These are phyloP conservation scores for roundworm (Caenorhabditis elegans) DNA, from an alignment of 1,140 invertebrate species.

Conservation along the genomic window DNA sequence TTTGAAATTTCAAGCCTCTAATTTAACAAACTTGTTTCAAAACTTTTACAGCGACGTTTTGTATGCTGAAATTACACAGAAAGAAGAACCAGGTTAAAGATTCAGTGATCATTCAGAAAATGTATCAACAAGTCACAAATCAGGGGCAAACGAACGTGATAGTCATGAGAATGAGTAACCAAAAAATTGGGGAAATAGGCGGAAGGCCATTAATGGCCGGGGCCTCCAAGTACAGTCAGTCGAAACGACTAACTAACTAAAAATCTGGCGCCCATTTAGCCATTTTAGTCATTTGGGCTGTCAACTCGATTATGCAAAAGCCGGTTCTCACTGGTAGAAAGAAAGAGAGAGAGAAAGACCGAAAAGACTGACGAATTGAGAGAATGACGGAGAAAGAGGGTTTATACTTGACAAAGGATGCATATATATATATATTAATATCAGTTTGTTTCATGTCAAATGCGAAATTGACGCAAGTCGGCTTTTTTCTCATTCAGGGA, in stretches of 20 bases:
- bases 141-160: background rate
- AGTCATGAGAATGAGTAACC: background rate
- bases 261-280: conserved; percentile 23
- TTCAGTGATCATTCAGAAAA: no score
- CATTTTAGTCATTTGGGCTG: conserved; percentile 27
- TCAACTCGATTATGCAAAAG: conserved; percentile 29
- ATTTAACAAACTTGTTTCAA: no score
- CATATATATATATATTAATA: conserved; percentile 7
- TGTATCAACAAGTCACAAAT: background rate
- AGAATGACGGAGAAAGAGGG: background rate
- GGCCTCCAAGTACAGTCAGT: background rate
- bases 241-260: conserved; percentile 22
- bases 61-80: no score
- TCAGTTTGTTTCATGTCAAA: background rate
- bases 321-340: background rate
- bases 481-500: background rate
- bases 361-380: background rate
- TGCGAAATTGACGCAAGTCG: background rate
- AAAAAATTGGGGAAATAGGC: background rate
- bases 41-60: no score
- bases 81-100: no score
- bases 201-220: background rate
- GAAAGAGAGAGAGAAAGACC: background rate
- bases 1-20: no score
- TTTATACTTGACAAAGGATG: background rate